These are phyloP conservation scores for Pyrrhia umbra DNA, from an alignment of 2,888 invertebrate genomes.

Conservation along the genomic window DNA sequence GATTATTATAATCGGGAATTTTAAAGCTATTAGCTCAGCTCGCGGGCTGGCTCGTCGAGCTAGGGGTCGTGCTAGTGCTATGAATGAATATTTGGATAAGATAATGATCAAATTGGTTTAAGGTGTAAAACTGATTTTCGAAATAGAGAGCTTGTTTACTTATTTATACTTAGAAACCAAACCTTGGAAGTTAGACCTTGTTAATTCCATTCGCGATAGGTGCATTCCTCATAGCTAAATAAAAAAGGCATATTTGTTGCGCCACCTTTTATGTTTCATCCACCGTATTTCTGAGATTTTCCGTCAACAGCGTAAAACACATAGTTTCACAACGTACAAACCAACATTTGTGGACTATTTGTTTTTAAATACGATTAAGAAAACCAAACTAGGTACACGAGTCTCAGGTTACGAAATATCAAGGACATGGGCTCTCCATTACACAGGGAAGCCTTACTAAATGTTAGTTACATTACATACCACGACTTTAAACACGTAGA, in stretches of 20 bases:
- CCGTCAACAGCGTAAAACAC: neutral
- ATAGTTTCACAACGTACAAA: conserved; percentile 1
- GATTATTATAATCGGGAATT: too few relatives aligned
- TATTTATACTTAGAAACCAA: conserved; percentile 10
- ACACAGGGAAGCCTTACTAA: conserved; percentile 73
- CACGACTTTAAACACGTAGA: too few relatives aligned
- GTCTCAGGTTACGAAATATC: conserved; percentile 73
- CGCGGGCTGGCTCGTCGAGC: too few relatives aligned
- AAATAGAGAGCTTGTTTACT: neutral
- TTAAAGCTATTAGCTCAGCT: too few relatives aligned
- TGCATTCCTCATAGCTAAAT: too few relatives aligned
- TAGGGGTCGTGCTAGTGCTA: too few relatives aligned
- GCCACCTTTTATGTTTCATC: neutral
- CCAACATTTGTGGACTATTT: neutral
- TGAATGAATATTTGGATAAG: too few relatives aligned
- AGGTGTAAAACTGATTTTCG: too few relatives aligned
- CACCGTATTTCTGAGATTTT: neutral
- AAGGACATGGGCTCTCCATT: conserved; percentile 69
- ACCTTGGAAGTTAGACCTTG: conserved; percentile 16
- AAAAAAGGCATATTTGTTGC: neutral
- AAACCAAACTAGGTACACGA: conserved; percentile 46
- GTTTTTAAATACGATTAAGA: conserved; percentile 19
- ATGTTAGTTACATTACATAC: conserved; percentile 63
- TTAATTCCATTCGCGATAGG: too few relatives aligned
- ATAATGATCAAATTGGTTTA: too few relatives aligned